A percentile compares a stretch with the other conserved stretches of the same genome.
phyloP scores from a whole-genome alignment of 2,797 vertebrate genomes.

The Microchirus variegatus region DNA sequence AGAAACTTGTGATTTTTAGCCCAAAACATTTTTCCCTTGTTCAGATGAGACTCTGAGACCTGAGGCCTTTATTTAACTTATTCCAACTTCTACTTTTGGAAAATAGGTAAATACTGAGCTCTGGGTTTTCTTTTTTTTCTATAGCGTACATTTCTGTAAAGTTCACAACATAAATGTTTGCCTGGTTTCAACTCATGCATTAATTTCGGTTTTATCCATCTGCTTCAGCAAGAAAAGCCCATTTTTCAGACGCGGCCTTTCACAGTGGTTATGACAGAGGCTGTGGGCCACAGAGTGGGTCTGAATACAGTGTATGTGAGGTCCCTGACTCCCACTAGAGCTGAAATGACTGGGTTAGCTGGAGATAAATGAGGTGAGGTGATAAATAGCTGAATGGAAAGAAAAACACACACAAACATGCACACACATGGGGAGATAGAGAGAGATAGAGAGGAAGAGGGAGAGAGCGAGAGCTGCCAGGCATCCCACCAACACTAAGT shows the following conservation, averaged over 20 bases:
- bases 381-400: conserved; percentile 45
- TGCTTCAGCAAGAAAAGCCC: conserved; percentile 4
- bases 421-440: conserved; percentile 6
- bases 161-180: background rate
- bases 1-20: background rate
- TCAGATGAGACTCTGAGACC: background rate
- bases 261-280: conserved; percentile 23
- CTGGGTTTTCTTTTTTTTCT: too few relatives aligned
- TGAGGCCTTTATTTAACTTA: background rate
- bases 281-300: conserved; percentile 17
- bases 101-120: too few relatives aligned
- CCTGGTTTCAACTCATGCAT: background rate
- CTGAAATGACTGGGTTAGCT: conserved; percentile 35
- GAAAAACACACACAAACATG: conserved; percentile 7
- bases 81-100: background rate
- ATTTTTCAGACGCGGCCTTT: conserved; percentile 30
- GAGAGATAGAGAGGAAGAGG: background rate
- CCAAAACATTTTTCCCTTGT: too few relatives aligned
- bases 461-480: conserved; percentile 16
- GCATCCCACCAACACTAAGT: conserved; percentile 21
- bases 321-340: conserved; percentile 28
- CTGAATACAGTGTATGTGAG: conserved; percentile 29
- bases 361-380: conserved; percentile 47
- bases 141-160: too few relatives aligned
- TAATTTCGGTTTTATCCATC: background rate